phyloP scores from a whole-genome alignment of 2,113 vertebrate genomes.

The Ailurus styani region DNA sequence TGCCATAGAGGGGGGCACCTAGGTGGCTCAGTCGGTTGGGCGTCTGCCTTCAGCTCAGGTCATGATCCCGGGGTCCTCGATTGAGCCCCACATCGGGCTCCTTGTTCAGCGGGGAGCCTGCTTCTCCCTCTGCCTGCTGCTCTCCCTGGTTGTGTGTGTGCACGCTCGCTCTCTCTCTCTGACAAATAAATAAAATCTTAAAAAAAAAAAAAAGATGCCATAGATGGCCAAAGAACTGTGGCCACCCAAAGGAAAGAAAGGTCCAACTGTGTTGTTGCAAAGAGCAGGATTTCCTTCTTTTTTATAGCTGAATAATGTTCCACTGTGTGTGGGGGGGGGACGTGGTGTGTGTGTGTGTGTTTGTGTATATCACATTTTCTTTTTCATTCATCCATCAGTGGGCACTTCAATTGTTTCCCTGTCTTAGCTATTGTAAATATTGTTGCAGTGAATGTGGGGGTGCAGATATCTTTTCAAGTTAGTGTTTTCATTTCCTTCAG shows the following conservation, averaged over 20 bases:
- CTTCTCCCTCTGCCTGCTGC: too few species aligned
- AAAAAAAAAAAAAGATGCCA: too few species aligned
- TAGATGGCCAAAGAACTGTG: not conserved
- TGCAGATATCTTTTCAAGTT: not conserved
- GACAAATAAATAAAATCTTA: too few species aligned
- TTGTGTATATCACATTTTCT: not conserved
- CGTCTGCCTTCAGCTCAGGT: too few species aligned
- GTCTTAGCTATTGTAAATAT: not conserved
- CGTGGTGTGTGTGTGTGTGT: not conserved
- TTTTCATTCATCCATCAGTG: not conserved
- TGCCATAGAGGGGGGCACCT: too few species aligned
- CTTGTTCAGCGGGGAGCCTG: too few species aligned
- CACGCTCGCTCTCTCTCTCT: too few species aligned
- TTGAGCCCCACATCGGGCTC: too few species aligned
- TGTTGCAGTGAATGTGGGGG: not conserved
- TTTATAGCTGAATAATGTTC: not conserved
- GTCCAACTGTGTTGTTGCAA: not conserved
- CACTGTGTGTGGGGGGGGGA: not conserved
- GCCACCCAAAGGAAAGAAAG: not conserved
- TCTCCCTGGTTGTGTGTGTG: too few species aligned
- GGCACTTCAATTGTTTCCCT: not conserved
- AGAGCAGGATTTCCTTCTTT: not conserved
- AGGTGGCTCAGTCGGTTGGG: too few species aligned
- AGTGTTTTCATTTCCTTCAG: not conserved
- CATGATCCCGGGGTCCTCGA: too few species aligned